A percentile compares a stretch with the other conserved stretches of the same genome.
Evolutionary conservation across 2,113 vertebrate species (phyloP).

Genomic region (Cololabis saira): DNA sequence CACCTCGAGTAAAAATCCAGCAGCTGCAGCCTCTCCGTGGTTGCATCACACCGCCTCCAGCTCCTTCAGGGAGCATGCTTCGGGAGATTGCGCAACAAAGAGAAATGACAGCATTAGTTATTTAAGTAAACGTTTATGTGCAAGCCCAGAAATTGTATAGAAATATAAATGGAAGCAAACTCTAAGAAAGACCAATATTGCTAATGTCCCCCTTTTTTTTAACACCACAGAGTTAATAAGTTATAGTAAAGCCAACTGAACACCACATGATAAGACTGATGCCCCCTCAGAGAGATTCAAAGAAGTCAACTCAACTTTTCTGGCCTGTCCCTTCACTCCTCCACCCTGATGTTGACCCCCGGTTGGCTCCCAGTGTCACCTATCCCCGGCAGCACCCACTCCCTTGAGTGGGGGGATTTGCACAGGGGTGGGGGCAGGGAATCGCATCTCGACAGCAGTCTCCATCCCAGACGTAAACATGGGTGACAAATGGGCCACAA

Average conservation of each 20-base stretch:
- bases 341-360: constrained; percentile 40
- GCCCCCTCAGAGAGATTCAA: constrained; percentile 57
- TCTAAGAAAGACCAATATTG: too few species aligned
- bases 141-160: too few species aligned
- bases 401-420: constrained; percentile 20
- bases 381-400: constrained; percentile 50
- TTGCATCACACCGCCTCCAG: not conserved
- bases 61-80: not conserved
- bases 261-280: constrained; percentile 51
- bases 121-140: not conserved
- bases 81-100: not conserved
- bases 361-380: constrained; percentile 38
- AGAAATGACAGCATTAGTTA: not conserved
- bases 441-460: constrained; percentile 44
- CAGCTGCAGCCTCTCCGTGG: not conserved
- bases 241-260: too few species aligned
- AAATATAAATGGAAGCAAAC: too few species aligned
- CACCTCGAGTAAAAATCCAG: not conserved
- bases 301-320: constrained; percentile 26
- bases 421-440: not conserved
- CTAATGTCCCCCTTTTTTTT: too few species aligned
- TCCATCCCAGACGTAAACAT: constrained; percentile 75
- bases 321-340: constrained; percentile 18
- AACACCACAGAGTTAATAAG: too few species aligned
- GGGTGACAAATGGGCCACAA: constrained; percentile 72